Conservation (phyloP, 2,888 invertebrate genomes). For the Epinotia demarniana region DNA sequence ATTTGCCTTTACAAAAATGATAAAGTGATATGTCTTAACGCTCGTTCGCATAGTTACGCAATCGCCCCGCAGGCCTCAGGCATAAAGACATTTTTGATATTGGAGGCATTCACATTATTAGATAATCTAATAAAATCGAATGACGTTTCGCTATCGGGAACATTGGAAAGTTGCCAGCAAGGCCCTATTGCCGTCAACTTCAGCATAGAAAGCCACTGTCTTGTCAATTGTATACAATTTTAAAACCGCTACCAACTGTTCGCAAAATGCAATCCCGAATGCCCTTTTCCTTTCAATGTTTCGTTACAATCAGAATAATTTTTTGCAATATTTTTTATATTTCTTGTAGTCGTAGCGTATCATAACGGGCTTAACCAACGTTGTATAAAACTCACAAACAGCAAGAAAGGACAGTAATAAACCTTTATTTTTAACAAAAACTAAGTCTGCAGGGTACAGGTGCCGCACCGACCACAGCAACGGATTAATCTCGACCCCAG, state of each 20-base stretch:
- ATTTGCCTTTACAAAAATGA: too few relatives aligned
- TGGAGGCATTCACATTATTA: too few relatives aligned
- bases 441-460: not conserved
- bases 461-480: not conserved
- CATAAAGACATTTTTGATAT: too few relatives aligned
- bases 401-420: not conserved
- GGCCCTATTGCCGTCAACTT: not conserved
- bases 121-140: not conserved
- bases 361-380: not conserved
- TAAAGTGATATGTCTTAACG: too few relatives aligned
- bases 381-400: not conserved
- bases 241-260: not conserved
- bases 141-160: not conserved
- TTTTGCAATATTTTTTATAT: not conserved
- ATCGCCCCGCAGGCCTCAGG: too few relatives aligned
- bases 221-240: not conserved
- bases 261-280: too few relatives aligned
- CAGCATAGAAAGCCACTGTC: not conserved
- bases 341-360: not conserved
- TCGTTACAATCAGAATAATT: not conserved
- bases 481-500: constrained; percentile 9
- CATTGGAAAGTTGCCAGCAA: not conserved
- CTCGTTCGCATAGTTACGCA: too few relatives aligned
- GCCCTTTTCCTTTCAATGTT: too few relatives aligned
- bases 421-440: not conserved